phyloP scores from a whole-genome alignment of 2,797 vertebrate species.

The Rhincodon typus region DNA sequence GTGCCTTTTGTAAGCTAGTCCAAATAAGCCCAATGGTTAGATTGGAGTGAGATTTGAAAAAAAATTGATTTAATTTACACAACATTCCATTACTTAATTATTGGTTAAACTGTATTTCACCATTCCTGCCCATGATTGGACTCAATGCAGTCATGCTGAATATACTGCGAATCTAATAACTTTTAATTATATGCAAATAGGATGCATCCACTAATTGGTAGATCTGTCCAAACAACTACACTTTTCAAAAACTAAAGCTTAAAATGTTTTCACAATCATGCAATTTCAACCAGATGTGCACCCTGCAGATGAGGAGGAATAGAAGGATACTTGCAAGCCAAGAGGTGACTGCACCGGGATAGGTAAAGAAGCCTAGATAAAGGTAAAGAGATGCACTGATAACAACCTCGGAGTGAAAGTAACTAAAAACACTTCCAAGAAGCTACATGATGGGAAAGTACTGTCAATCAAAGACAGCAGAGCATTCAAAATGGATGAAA shows the following conservation, averaged over 20 bases:
- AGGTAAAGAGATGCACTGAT: background rate
- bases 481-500: background rate
- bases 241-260: background rate
- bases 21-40: background rate
- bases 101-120: background rate
- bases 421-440: background rate
- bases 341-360: background rate
- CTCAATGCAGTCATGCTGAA: background rate
- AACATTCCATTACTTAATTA: background rate
- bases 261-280: background rate
- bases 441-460: background rate
- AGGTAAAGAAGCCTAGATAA: background rate
- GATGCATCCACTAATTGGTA: background rate
- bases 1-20: background rate
- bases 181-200: background rate
- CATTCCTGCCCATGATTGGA: background rate
- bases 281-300: background rate
- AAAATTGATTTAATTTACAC: background rate
- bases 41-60: background rate
- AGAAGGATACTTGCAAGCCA: background rate
- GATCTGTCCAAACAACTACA: background rate
- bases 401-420: background rate
- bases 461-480: background rate
- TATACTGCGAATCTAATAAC: background rate
- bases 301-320: background rate